These are phyloP conservation scores for Eulemur rufifrons DNA, from an alignment of 2,113 vertebrate species.

Conservation along the genomic window DNA sequence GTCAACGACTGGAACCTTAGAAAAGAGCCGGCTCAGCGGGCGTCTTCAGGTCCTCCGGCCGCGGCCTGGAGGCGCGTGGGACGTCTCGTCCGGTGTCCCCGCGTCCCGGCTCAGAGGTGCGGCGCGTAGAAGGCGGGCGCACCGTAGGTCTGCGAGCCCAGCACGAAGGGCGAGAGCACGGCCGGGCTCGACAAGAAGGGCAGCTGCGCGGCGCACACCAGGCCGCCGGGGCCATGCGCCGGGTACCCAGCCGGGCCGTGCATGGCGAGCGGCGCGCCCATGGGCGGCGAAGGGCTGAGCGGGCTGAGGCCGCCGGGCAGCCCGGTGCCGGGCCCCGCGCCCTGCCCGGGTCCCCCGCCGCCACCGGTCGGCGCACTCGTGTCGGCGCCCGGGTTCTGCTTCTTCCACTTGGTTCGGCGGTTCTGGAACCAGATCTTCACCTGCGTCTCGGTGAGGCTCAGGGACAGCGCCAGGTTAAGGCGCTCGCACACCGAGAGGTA, in stretches of 20 bases:
- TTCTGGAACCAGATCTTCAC: conserved; percentile 98
- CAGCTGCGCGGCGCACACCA: conserved; percentile 93
- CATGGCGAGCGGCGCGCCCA: conserved; percentile 92
- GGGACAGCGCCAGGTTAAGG: conserved; percentile 93
- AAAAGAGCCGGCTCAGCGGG: neutral
- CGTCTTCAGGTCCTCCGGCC: too few species aligned
- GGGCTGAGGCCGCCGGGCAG: conserved; percentile 88
- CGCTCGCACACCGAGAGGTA: conserved; percentile 96
- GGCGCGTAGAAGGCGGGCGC: conserved; percentile 96
- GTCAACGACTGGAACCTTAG: neutral
- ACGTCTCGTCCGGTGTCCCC: neutral
- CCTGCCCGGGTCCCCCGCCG: conserved; percentile 77
- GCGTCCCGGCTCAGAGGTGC: conserved; percentile 88
- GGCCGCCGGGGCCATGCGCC: conserved; percentile 89
- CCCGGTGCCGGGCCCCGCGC: conserved; percentile 79
- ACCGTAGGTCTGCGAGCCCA: conserved; percentile 96
- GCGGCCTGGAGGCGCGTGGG: neutral
- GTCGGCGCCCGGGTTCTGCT: conserved; percentile 96
- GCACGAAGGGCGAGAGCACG: conserved; percentile 96
- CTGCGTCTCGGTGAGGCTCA: conserved; percentile 95
- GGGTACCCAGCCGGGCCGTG: conserved; percentile 91
- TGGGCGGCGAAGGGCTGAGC: conserved; percentile 93
- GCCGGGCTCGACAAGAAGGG: conserved; percentile 95
- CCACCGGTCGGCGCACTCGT: conserved; percentile 91
- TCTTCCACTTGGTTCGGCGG: conserved; percentile 97